Evolutionary conservation across 2,113 vertebrate genomes (phyloP).

Genomic region (Phylloscopus trochiloides): DNA sequence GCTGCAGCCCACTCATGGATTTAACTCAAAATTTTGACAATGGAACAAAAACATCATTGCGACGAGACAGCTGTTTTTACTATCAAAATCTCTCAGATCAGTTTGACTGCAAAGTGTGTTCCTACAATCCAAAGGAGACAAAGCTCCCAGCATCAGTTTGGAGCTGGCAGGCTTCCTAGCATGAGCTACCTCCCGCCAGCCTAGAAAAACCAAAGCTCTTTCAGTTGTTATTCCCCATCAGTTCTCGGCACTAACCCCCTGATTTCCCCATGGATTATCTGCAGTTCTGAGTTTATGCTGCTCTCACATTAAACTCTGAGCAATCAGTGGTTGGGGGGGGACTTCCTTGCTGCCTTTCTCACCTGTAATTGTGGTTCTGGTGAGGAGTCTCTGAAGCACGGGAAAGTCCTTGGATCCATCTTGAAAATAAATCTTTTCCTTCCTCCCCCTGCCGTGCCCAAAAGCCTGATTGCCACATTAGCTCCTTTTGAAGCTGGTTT

Average conservation of each 20-base stretch:
- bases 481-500: conserved; percentile 27
- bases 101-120: conserved; percentile 37
- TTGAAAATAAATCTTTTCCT: background rate
- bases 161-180: conserved; percentile 42
- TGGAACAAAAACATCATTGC: conserved; percentile 57
- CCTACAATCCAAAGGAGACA: conserved; percentile 17
- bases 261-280: conserved; percentile 38
- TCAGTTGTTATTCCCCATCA: conserved; percentile 59
- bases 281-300: conserved; percentile 18
- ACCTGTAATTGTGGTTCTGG: background rate
- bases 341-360: background rate
- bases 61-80: conserved; percentile 57
- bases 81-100: conserved; percentile 56
- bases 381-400: background rate
- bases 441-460: background rate
- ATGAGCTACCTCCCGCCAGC: conserved; percentile 36
- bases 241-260: conserved; percentile 38
- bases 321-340: background rate
- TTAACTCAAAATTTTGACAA: conserved; percentile 54
- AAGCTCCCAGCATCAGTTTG: conserved; percentile 1
- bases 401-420: background rate
- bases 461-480: conserved; percentile 1
- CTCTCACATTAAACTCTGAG: conserved; percentile 1
- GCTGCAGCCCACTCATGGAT: conserved; percentile 46
- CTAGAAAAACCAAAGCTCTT: conserved; percentile 53